Conservation (phyloP, 2,797 vertebrate genomes). For the Acanthopagrus latus region DNA sequence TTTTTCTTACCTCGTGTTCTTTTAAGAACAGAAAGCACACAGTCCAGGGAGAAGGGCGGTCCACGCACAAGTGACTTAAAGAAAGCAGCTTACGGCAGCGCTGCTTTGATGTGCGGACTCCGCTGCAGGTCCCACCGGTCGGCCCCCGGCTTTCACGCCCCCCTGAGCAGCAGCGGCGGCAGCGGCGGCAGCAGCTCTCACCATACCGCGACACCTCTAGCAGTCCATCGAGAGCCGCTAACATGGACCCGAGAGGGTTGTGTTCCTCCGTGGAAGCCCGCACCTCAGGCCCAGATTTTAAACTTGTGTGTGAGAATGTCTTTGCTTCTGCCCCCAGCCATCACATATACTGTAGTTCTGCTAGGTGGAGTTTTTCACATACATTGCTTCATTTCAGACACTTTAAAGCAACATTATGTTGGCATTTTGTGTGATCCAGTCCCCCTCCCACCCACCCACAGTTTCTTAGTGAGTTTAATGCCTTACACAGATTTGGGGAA, state of each 20-base stretch:
- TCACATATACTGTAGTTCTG: background rate
- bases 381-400: background rate
- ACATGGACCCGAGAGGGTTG: constrained; percentile 34
- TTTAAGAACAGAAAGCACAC: constrained; percentile 22
- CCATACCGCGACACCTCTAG: constrained; percentile 28
- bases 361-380: background rate
- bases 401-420: background rate
- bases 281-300: constrained; percentile 19
- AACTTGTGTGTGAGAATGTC: constrained; percentile 22
- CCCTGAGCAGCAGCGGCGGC: constrained; percentile 30
- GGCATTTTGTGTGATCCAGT: too few relatives aligned
- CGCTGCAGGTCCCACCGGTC: constrained; percentile 22
- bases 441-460: too few relatives aligned
- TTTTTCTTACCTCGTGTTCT: background rate
- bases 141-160: constrained; percentile 17
- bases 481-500: too few relatives aligned
- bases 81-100: constrained; percentile 36
- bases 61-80: constrained; percentile 20
- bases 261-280: constrained; percentile 16
- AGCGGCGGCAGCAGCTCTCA: constrained; percentile 46
- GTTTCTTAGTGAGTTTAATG: too few relatives aligned
- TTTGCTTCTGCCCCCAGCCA: constrained; percentile 2
- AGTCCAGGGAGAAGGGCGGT: constrained; percentile 8
- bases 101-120: constrained; percentile 46
- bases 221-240: constrained; percentile 36